Conservation (phyloP, 92 coral and sea anemone species). For the Desmophyllum pertusum region DNA sequence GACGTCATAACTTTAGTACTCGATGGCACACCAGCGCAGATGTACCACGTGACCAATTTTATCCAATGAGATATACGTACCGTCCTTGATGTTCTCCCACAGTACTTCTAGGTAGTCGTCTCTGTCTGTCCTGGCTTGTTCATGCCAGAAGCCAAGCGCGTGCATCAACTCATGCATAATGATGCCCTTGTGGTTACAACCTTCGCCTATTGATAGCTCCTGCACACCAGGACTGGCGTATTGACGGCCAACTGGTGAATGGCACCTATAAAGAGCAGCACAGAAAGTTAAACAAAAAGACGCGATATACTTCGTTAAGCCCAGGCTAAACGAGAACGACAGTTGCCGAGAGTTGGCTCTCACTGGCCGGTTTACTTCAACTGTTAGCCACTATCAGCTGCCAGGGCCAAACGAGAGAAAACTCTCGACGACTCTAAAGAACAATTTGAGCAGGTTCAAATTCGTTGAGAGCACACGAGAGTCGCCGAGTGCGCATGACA, state of each 20-base stretch:
- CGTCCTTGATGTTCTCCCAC: slow-evolving; percentile 72
- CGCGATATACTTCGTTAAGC: neutral
- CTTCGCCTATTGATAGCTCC: slow-evolving; percentile 76
- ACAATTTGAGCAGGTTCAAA: no score
- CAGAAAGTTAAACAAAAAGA: neutral
- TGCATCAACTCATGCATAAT: slow-evolving; percentile 82
- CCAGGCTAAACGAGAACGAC: no score
- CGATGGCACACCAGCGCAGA: no score
- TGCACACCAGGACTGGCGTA: slow-evolving; percentile 42
- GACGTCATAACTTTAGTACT: no score
- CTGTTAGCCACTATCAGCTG: no score
- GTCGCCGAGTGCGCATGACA: no score
- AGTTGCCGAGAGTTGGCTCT: no score
- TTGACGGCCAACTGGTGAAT: slow-evolving; percentile 80
- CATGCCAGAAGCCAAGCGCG: slow-evolving; percentile 92
- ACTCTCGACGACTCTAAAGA: no score
- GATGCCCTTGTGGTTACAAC: slow-evolving; percentile 70
- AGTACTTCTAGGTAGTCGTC: slow-evolving; percentile 62
- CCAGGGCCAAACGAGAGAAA: no score
- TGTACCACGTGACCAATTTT: neutral
- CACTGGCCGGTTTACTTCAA: no score
- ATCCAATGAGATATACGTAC: slow-evolving; percentile 24
- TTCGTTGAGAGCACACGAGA: no score
- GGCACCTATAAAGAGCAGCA: slow-evolving; percentile 70
- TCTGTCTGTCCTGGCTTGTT: slow-evolving; percentile 81